Evolutionary conservation across 1,140 invertebrate genomes (phyloP).

Genomic region (Brachionus sp.): DNA sequence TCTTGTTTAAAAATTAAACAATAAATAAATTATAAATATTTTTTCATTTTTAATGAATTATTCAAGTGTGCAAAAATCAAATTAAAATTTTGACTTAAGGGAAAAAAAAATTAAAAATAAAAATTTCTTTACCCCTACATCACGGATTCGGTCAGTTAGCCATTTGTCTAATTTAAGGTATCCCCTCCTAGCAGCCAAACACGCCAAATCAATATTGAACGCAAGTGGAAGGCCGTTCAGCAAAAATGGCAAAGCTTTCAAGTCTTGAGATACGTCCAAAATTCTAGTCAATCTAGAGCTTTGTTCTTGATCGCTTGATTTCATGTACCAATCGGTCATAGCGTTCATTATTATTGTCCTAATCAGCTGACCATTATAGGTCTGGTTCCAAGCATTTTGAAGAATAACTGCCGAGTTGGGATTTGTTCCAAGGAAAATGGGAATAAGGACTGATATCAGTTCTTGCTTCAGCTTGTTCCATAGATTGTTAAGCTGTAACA

Average conservation of each 20-base stretch:
- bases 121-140: constrained; percentile 69
- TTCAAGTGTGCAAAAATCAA: too few species aligned
- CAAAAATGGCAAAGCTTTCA: constrained; percentile 82
- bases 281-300: constrained; percentile 79
- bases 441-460: constrained; percentile 76
- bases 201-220: constrained; percentile 95
- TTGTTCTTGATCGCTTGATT: constrained; percentile 74
- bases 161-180: constrained; percentile 98
- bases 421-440: constrained; percentile 86
- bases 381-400: constrained; percentile 81
- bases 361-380: constrained; percentile 59
- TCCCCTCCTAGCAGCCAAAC: constrained; percentile 87
- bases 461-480: constrained; percentile 68
- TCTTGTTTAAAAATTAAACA: too few species aligned
- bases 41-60: too few species aligned
- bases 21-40: too few species aligned
- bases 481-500: constrained; percentile 70
- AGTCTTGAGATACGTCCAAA: constrained; percentile 91
- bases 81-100: too few species aligned
- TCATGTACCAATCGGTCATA: constrained; percentile 92
- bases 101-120: too few species aligned
- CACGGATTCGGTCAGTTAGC: constrained; percentile 90
- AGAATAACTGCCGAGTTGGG: constrained; percentile 81
- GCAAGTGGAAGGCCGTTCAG: constrained; percentile 85
- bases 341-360: constrained; percentile 84